These are phyloP conservation scores for Dissostichus mawsoni DNA, from an alignment of 2,113 vertebrate genomes.

Conservation along the genomic window DNA sequence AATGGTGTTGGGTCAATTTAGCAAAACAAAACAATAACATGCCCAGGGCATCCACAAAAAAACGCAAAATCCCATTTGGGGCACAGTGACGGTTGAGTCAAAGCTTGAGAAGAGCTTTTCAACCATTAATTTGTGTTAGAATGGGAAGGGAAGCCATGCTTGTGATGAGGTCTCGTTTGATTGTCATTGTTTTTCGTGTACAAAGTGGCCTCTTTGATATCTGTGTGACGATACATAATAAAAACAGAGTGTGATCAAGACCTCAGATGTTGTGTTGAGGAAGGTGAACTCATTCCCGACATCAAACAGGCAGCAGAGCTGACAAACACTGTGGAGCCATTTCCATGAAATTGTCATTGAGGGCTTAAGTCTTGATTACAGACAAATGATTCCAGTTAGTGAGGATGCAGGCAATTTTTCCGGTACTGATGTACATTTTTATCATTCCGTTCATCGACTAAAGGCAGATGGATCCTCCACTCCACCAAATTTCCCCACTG, in stretches of 20 bases:
- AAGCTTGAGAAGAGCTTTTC: neutral
- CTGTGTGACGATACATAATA: neutral
- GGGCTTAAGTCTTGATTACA: constrained; percentile 20
- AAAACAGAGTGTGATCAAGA: constrained; percentile 3
- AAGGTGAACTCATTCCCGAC: constrained; percentile 30
- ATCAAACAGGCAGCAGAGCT: constrained; percentile 31
- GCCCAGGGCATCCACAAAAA: neutral
- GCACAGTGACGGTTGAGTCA: neutral
- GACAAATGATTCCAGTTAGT: neutral
- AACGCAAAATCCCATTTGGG: neutral
- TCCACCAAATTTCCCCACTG: constrained; percentile 8
- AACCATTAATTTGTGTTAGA: neutral
- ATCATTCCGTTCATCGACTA: constrained; percentile 37
- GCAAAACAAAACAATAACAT: neutral
- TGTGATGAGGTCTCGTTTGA: neutral
- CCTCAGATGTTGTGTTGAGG: constrained; percentile 35
- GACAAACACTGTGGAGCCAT: neutral
- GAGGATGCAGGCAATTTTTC: constrained; percentile 46
- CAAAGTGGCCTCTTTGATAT: neutral
- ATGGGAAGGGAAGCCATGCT: neutral
- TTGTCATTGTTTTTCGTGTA: neutral
- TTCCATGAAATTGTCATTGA: constrained; percentile 39
- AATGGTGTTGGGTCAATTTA: neutral
- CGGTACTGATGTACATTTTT: constrained; percentile 43
- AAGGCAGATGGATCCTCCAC: constrained; percentile 52